Conservation (phyloP, 2,797 vertebrate genomes). For the Clarias platycephalus region DNA sequence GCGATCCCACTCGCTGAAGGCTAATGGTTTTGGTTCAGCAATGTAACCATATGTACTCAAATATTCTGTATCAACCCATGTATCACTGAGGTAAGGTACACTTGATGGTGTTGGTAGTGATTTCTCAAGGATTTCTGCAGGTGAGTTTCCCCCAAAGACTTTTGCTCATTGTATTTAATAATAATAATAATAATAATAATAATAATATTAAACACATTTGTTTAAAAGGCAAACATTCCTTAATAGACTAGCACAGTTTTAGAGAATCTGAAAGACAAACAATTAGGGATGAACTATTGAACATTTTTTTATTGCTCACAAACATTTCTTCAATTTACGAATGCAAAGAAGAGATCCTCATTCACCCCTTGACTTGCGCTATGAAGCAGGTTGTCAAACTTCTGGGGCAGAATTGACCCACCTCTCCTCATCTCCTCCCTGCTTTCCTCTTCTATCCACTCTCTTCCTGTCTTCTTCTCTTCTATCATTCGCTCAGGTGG, state of each 20-base stretch:
- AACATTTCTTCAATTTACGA: slow-evolving; percentile 67
- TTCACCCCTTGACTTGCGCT: slow-evolving; percentile 74
- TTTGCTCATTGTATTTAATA: not conserved
- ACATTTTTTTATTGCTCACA: slow-evolving; percentile 62
- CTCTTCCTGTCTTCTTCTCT: not conserved
- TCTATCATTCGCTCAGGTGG: slow-evolving; percentile 34
- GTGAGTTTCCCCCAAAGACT: not conserved
- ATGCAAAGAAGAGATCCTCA: slow-evolving; percentile 66
- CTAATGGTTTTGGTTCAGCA: not conserved
- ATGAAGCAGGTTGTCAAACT: slow-evolving; percentile 52
- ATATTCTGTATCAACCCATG: not conserved
- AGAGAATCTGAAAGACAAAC: not conserved
- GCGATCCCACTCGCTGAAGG: too few species aligned
- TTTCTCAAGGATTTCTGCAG: too few species aligned
- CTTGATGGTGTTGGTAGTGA: not conserved
- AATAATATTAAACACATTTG: not conserved
- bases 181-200: not conserved
- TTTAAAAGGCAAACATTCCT: too few species aligned
- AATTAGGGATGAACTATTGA: not conserved
- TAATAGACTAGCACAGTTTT: not conserved
- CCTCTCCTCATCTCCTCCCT: slow-evolving; percentile 9
- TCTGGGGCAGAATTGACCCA: slow-evolving; percentile 47
- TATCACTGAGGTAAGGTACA: too few species aligned
- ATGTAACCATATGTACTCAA: not conserved
- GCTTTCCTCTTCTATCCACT: not conserved